Conservation (phyloP, 1,140 invertebrate species). For the Atta texana region DNA sequence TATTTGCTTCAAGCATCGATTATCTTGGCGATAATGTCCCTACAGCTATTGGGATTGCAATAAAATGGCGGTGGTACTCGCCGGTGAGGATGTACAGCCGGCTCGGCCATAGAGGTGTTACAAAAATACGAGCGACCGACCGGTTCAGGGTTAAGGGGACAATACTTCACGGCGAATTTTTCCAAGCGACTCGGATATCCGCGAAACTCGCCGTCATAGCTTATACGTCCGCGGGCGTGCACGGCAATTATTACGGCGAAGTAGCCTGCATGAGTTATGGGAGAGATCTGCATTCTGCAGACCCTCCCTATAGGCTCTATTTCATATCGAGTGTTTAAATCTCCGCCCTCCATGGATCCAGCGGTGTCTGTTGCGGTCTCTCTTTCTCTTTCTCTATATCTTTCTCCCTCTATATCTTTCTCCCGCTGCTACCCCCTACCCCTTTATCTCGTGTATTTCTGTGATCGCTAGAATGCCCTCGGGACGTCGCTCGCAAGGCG, state of each 20-base stretch:
- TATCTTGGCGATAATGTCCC: constrained; percentile 17
- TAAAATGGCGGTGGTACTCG: background rate
- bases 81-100: background rate
- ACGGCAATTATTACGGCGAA: constrained; percentile 76
- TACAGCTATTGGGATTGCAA: background rate
- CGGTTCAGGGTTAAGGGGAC: constrained; percentile 62
- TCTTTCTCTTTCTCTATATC: constrained; percentile 11
- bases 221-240: constrained; percentile 66
- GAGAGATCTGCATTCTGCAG: constrained; percentile 77
- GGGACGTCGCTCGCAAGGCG: constrained; percentile 58
- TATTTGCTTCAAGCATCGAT: constrained; percentile 15
- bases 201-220: constrained; percentile 65
- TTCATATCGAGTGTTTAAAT: constrained; percentile 79
- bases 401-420: too few species aligned
- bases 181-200: constrained; percentile 66
- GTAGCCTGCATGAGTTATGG: constrained; percentile 75
- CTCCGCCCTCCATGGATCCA: constrained; percentile 66
- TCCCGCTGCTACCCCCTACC: background rate
- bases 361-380: constrained; percentile 26
- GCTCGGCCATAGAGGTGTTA: constrained; percentile 24
- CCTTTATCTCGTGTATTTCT: constrained; percentile 60
- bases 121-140: constrained; percentile 43
- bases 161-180: constrained; percentile 66
- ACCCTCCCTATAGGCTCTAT: constrained; percentile 74
- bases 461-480: constrained; percentile 67